A percentile compares a stretch with the other conserved stretches of the same genome.
Conservation (phyloP, 2,797 vertebrate genomes). For the Silurus lanzhouensis region DNA sequence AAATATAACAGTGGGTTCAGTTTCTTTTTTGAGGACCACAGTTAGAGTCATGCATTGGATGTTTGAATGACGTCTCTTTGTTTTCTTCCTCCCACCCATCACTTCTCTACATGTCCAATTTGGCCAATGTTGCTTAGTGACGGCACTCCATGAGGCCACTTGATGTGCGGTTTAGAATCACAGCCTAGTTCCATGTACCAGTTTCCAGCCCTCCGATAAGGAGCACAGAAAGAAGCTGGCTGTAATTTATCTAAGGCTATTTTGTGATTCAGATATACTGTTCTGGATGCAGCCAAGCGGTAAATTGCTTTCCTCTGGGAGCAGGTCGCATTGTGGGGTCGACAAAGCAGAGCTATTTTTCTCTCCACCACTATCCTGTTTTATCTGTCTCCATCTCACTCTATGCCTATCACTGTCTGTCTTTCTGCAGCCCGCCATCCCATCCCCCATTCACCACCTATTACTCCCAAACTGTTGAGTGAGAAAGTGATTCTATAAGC, state of each 20-base stretch:
- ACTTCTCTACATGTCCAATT: slow-evolving; percentile 48
- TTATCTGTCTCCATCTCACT: slow-evolving; percentile 41
- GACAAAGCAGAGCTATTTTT: slow-evolving; percentile 63
- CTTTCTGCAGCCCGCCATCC: neutral
- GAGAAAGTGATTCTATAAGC: slow-evolving; percentile 65
- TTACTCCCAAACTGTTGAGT: slow-evolving; percentile 55
- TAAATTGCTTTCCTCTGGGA: slow-evolving; percentile 88
- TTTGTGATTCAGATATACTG: slow-evolving; percentile 78
- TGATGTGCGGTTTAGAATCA: slow-evolving; percentile 69
- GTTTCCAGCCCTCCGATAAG: slow-evolving; percentile 72
- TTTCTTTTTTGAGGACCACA: slow-evolving; percentile 11
- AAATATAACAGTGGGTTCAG: neutral
- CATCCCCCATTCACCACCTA: neutral
- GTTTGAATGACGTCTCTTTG: slow-evolving; percentile 27
- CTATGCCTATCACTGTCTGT: slow-evolving; percentile 41
- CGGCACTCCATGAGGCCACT: slow-evolving; percentile 62
- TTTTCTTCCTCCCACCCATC: slow-evolving; percentile 37
- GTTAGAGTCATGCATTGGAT: slow-evolving; percentile 15
- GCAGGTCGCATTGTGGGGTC: slow-evolving; percentile 73
- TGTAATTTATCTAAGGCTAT: slow-evolving; percentile 82
- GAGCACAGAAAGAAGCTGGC: slow-evolving; percentile 65
- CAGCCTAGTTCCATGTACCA: slow-evolving; percentile 69
- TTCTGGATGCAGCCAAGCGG: slow-evolving; percentile 76
- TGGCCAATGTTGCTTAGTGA: slow-evolving; percentile 67
- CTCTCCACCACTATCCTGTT: slow-evolving; percentile 46